Evolutionary conservation across 2,113 vertebrate genomes (phyloP).

Genomic region (Platichthys flesus): DNA sequence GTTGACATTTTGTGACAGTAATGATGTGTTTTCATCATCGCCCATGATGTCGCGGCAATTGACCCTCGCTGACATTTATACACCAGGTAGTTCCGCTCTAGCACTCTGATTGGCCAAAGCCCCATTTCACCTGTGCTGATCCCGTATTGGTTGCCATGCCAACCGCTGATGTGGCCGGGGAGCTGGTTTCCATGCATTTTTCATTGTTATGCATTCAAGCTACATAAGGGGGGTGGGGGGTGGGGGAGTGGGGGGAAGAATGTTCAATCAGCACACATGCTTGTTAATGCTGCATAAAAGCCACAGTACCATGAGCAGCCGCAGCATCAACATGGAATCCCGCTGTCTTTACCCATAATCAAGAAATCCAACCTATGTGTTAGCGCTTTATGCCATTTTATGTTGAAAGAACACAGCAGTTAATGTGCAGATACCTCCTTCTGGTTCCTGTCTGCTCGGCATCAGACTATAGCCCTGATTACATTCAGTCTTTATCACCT

Average conservation of each 20-base stretch:
- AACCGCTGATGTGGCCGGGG: constrained; percentile 28
- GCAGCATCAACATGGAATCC: constrained; percentile 30
- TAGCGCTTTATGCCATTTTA: constrained; percentile 8
- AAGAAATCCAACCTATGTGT: constrained; percentile 30
- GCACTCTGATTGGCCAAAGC: constrained; percentile 42
- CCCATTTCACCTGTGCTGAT: constrained; percentile 50
- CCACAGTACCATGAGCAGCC: constrained; percentile 23
- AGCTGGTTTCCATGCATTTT: constrained; percentile 29
- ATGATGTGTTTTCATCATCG: constrained; percentile 70
- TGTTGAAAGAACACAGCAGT: constrained; percentile 54
- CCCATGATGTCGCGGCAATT: constrained; percentile 62
- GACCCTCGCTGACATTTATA: constrained; percentile 68
- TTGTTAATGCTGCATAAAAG: constrained; percentile 58
- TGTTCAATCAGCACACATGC: constrained; percentile 44
- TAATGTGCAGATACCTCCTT: constrained; percentile 18
- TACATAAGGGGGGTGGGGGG: constrained; percentile 29
- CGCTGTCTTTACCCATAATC: constrained; percentile 61
- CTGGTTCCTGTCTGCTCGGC: constrained; percentile 25
- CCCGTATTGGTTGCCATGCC: constrained; percentile 55
- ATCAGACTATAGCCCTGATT: constrained; percentile 23
- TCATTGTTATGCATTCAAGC: constrained; percentile 39
- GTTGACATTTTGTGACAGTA: constrained; percentile 71
- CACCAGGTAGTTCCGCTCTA: constrained; percentile 51
- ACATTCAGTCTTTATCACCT: background rate
- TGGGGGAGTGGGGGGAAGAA: constrained; percentile 13